Evolutionary conservation across 2,113 vertebrate species (phyloP).

Genomic region (Chauna torquata): DNA sequence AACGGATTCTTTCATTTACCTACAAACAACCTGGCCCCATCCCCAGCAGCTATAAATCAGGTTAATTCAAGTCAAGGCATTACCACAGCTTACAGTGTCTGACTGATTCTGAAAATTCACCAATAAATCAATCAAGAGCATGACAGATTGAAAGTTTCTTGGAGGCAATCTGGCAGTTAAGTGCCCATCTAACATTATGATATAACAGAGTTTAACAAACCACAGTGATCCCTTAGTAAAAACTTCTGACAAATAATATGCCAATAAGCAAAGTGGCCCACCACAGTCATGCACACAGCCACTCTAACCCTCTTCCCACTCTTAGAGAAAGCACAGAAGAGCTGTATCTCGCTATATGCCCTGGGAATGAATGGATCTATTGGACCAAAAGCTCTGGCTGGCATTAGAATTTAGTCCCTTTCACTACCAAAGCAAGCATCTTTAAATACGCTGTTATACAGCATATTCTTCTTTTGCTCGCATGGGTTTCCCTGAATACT

Average conservation of each 20-base stretch:
- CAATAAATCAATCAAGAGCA: neutral
- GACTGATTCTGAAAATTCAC: neutral
- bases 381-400: neutral
- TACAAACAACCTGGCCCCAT: neutral
- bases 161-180: neutral
- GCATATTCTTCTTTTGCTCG: neutral
- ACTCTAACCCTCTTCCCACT: neutral
- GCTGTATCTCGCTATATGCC: rapidly evolving
- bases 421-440: neutral
- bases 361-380: neutral
- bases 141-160: neutral
- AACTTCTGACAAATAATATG: neutral
- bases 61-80: neutral
- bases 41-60: neutral
- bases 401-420: neutral
- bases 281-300: neutral
- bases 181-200: neutral
- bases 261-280: neutral
- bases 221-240: neutral
- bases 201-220: neutral
- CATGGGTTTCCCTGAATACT: neutral
- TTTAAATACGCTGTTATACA: neutral
- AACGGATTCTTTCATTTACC: neutral
- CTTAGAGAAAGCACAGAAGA: neutral
- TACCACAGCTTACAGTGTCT: neutral